Base-by-base conservation (phyloP, 2,888 invertebrate species). In the Drosophila anceps region DNA sequence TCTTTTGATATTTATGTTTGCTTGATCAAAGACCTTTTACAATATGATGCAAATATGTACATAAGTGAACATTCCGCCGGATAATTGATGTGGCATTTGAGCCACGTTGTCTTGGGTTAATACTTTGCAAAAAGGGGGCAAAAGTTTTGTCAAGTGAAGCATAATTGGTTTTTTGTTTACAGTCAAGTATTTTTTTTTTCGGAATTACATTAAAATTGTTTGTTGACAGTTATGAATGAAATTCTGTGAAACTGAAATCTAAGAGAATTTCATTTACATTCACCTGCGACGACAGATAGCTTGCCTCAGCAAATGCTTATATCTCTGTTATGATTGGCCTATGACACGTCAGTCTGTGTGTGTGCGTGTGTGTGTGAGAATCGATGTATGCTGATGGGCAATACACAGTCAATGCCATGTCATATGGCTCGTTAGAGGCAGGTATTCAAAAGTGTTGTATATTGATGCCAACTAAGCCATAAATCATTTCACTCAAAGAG, bases 381-480 rank as follows among this genome's bases (percentile, higher is more conserved):
- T 35, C 20, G 35, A 35, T 53, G 51, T 35, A 53, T 53, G 51
- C 51, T 53, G 35, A 46, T 46, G 15, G 27, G 8, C 24, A 15
- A 46, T 15, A 46, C 46, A 27, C 24, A 46, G 27, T 13, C 46
- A 20, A 35, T 35, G 51, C 5, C 51, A 15, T 35, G 35, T 35
- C 51, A 53, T 2, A 35, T 24, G 51, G 51, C 33, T 53, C 51
- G 51, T 53, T 53, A 35, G 35, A 35, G 33, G 9, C 33, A 53
- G 51, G 24, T 20, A 51, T 35, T 35, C 51, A 51, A 15, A 9
- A 20, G 35, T 35, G 9, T 13, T 24, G 35, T 4, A 18, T 4
- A 18, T 18, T 7, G 31, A 33, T 20, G 33, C 29, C 48, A 31
- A 18, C 48, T 31, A 29, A 31, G 48, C 27, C 46, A 27, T 46